Conservation (phyloP, 2,888 invertebrate species). For the Acronicta alni region DNA sequence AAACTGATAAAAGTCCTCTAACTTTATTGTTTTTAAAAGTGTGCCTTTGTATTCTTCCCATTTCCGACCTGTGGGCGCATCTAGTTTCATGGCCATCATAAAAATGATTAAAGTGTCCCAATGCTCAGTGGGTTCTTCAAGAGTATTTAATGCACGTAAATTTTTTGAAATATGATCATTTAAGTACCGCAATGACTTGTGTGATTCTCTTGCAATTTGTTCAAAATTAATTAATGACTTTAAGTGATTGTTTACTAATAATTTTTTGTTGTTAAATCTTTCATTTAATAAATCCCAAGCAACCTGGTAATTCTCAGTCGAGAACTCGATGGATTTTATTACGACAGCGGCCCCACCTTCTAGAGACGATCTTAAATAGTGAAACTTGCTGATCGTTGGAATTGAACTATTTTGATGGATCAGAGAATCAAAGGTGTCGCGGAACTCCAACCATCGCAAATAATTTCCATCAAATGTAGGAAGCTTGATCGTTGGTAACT, state of each 20-base stretch:
- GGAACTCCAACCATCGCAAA: background rate
- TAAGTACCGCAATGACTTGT: slow-evolving; percentile 2
- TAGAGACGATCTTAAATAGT: background rate
- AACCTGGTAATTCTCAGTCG: background rate
- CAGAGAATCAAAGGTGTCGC: slow-evolving; percentile 1
- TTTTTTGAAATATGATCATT: slow-evolving; percentile 1
- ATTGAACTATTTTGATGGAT: slow-evolving; percentile 2
- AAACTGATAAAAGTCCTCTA: slow-evolving; percentile 1
- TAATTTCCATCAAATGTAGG: slow-evolving; percentile 1
- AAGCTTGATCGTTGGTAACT: slow-evolving; percentile 1
- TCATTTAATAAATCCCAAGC: background rate
- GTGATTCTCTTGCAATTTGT: background rate
- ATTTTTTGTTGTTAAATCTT: background rate
- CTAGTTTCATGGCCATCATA: background rate
- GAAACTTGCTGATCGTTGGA: background rate
- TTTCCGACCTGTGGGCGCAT: background rate
- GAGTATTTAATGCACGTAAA: background rate
- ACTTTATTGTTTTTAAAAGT: background rate
- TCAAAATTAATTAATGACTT: background rate
- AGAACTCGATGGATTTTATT: slow-evolving; percentile 1
- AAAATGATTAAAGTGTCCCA: background rate
- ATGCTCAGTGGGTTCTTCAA: background rate
- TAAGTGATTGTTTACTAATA: slow-evolving; percentile 1
- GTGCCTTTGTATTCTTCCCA: slow-evolving; percentile 1
- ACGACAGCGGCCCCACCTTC: background rate